These are phyloP conservation scores for Hyperoodon ampullatus DNA, from an alignment of 2,113 vertebrate species.

Conservation along the genomic window DNA sequence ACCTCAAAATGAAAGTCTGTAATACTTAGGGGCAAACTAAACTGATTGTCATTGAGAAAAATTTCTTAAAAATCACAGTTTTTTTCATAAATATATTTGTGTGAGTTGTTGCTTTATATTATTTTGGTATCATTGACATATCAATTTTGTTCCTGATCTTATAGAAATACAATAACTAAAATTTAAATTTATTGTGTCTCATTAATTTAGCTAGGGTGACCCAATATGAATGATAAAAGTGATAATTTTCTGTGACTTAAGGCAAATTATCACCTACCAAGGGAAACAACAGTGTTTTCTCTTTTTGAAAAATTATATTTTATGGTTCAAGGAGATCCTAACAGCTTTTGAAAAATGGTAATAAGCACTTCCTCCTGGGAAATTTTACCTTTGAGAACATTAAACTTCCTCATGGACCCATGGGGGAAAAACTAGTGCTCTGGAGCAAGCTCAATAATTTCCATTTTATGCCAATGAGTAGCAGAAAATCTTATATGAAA, in stretches of 20 bases:
- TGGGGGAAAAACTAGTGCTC: accelerated
- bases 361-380: background rate
- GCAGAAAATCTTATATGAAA: background rate
- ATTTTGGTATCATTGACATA: background rate
- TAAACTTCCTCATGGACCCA: background rate
- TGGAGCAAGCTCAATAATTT: background rate
- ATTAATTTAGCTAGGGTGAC: background rate
- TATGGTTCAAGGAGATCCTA: background rate
- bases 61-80: background rate
- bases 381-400: background rate
- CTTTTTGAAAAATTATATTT: background rate
- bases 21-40: background rate
- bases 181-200: background rate
- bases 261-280: background rate
- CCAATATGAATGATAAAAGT: background rate
- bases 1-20: background rate
- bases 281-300: background rate
- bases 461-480: background rate
- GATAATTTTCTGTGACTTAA: background rate
- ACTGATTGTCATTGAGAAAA: background rate
- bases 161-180: background rate
- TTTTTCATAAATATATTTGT: background rate
- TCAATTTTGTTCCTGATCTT: background rate
- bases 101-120: background rate
- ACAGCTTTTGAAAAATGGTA: background rate